Evolutionary conservation across 2,113 vertebrate genomes (phyloP).

Genomic region (Chitala chitala): DNA sequence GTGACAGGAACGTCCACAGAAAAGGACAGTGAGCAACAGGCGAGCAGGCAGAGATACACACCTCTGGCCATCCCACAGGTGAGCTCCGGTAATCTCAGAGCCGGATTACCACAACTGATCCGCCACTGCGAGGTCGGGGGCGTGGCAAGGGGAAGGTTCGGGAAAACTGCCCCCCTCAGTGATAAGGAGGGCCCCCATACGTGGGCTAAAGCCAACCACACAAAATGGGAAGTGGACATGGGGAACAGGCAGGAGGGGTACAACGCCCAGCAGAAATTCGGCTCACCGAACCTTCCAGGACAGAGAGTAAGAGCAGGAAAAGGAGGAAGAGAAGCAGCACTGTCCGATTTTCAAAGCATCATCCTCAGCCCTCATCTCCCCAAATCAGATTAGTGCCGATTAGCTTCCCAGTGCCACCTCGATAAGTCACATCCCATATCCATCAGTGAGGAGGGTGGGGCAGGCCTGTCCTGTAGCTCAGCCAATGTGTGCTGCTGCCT

Average conservation of each 20-base stretch:
- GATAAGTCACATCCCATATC: conserved; percentile 61
- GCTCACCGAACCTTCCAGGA: no score
- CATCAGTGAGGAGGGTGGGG: conserved; percentile 29
- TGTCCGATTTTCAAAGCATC: conserved; percentile 41
- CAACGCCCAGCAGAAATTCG: no score
- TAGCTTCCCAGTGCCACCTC: conserved; percentile 61
- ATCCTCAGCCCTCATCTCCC: conserved; percentile 56
- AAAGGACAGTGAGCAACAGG: conserved; percentile 24
- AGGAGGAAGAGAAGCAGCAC: conserved; percentile 38
- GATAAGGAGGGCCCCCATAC: no score
- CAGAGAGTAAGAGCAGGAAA: background rate
- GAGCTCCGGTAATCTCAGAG: no score
- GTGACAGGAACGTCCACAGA: conserved; percentile 25
- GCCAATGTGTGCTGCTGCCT: no score
- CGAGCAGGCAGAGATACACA: conserved; percentile 16
- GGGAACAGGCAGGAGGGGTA: no score
- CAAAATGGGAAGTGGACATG: no score
- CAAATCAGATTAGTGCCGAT: conserved; percentile 65
- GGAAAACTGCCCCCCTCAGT: no score
- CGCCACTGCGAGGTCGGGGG: no score
- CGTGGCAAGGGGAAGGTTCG: no score
- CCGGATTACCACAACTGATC: no score
- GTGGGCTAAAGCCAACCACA: no score
- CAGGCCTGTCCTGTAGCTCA: background rate
- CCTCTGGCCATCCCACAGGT: background rate